Conservation (phyloP, 2,797 vertebrate species). For the Acanthornis magna region DNA sequence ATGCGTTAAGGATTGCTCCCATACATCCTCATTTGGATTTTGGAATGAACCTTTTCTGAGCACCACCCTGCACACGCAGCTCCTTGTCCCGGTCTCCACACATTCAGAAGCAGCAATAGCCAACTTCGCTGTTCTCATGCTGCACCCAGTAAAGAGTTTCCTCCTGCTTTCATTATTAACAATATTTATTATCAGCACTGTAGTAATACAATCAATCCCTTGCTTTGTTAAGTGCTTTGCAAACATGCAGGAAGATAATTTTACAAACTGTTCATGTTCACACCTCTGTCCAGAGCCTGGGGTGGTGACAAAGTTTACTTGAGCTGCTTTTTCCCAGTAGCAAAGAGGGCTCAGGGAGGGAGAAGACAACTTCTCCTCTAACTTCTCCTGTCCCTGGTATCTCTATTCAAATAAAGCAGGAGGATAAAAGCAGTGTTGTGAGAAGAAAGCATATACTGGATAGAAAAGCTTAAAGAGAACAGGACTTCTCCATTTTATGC, state of each 20-base stretch:
- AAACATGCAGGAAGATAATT: not conserved
- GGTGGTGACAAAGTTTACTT: not conserved
- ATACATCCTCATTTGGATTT: not conserved
- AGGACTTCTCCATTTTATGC: not conserved
- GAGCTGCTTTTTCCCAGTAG: not conserved
- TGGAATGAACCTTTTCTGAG: not conserved
- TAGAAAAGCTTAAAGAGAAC: not conserved
- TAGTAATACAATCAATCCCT: not conserved
- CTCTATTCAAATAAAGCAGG: not conserved
- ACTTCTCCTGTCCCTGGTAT: not conserved
- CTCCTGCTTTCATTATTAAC: not conserved
- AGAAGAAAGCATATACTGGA: not conserved
- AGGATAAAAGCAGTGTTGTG: not conserved
- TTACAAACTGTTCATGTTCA: not conserved
- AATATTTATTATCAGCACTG: not conserved
- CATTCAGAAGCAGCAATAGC: not conserved
- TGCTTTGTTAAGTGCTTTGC: not conserved
- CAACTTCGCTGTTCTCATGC: not conserved
- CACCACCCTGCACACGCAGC: fast-evolving
- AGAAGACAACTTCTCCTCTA: not conserved
- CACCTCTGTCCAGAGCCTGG: not conserved
- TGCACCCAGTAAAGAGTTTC: not conserved
- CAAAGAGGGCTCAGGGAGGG: not conserved
- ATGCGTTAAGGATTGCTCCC: not conserved
- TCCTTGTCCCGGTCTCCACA: not conserved